These are phyloP conservation scores for Erinaceus europaeus DNA, from an alignment of 2,113 vertebrate genomes.

Conservation along the genomic window DNA sequence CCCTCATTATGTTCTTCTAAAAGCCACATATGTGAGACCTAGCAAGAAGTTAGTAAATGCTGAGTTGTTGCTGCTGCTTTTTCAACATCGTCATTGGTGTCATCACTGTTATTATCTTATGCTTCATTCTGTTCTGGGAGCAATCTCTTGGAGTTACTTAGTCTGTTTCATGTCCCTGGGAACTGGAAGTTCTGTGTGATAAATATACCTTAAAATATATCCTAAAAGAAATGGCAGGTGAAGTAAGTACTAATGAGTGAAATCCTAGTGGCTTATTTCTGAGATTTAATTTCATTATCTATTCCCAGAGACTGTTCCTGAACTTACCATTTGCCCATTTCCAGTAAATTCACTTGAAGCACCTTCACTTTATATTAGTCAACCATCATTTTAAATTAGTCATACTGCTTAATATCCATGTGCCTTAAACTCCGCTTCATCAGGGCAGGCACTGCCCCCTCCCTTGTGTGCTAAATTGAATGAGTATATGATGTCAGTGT, in stretches of 20 bases:
- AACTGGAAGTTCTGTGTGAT: background rate
- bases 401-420: constrained; percentile 35
- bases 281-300: background rate
- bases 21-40: background rate
- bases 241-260: background rate
- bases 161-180: background rate
- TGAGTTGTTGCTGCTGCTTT: background rate
- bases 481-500: background rate
- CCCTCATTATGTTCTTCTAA: background rate
- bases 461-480: constrained; percentile 9
- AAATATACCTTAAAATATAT: background rate
- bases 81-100: background rate
- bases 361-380: no score
- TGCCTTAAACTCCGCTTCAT: constrained; percentile 42
- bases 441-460: background rate
- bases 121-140: background rate
- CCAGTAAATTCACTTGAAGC: constrained; percentile 39
- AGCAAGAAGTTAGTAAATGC: background rate
- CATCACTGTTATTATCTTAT: background rate
- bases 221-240: background rate
- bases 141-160: background rate
- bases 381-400: constrained; percentile 50
- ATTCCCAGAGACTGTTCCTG: constrained; percentile 24
- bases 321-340: constrained; percentile 42
- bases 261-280: constrained; percentile 6